Evolutionary conservation across 2,888 invertebrate genomes (phyloP).

Genomic region (Taphrorychus bicolor): DNA sequence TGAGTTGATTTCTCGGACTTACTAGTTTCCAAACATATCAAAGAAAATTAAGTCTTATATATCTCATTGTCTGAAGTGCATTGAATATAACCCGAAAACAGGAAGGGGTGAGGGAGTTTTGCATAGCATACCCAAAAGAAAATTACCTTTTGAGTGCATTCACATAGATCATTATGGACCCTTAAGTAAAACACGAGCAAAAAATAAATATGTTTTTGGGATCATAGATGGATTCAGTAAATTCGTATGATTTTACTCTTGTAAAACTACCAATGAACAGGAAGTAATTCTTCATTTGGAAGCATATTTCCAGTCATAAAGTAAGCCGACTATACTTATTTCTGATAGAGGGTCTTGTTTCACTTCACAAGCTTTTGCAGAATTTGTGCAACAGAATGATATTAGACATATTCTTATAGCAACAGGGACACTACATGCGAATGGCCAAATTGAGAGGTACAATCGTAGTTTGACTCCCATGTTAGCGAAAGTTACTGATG

Average conservation of each 20-base stretch:
- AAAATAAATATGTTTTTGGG: no score
- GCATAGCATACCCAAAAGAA: no score
- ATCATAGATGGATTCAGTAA: conserved; percentile 52
- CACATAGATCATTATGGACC: no score
- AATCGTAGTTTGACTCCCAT: conserved; percentile 39
- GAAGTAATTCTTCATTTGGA: conserved; percentile 34
- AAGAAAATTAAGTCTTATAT: no score
- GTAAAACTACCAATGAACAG: conserved; percentile 44
- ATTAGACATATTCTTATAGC: conserved; percentile 39
- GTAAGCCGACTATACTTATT: conserved; percentile 32
- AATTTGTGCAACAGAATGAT: conserved; percentile 24
- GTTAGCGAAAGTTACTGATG: conserved; percentile 26
- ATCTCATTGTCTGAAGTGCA: conserved; percentile 45
- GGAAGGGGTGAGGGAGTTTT: conserved; percentile 48
- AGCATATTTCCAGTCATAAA: no score
- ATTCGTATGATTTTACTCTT: conserved; percentile 49
- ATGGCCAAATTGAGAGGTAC: no score
- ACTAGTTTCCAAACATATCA: no score
- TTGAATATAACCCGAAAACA: conserved; percentile 45
- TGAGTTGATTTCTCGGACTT: no score
- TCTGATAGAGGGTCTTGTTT: conserved; percentile 42
- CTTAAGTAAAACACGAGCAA: no score
- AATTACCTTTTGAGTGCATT: no score
- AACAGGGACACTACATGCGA: conserved; percentile 38
- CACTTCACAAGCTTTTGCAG: conserved; percentile 31